Evolutionary conservation across 92 coral and sea anemone genomes (phyloP).

Genomic region (Ricordea florida): DNA sequence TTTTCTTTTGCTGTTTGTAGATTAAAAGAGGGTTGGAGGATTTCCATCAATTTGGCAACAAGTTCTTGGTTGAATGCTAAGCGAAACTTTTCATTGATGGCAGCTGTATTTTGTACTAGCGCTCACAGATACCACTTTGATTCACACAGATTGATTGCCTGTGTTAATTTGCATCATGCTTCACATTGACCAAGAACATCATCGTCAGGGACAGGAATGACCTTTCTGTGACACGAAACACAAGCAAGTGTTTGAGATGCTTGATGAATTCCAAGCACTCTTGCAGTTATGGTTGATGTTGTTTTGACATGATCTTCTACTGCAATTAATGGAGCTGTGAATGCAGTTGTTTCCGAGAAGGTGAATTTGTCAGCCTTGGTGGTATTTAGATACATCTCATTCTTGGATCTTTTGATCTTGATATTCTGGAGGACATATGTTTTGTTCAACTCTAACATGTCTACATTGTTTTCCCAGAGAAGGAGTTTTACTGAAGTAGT

Average conservation of each 20-base stretch:
- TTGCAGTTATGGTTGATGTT: neutral
- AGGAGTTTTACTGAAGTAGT: neutral
- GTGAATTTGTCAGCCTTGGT: constrained; percentile 4
- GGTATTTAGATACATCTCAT: neutral
- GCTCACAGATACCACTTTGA: neutral
- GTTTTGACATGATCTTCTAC: neutral
- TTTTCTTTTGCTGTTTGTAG: too few species aligned
- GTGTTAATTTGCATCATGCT: neutral
- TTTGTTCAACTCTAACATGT: neutral
- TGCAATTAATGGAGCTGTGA: neutral
- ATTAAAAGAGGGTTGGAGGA: too few species aligned
- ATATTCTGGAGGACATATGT: neutral
- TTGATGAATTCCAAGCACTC: neutral
- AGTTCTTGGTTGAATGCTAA: too few species aligned
- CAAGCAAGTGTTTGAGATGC: neutral
- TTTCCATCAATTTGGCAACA: too few species aligned
- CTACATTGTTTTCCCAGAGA: neutral
- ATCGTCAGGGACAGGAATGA: neutral
- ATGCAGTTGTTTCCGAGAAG: constrained; percentile 1
- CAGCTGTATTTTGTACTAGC: too few species aligned
- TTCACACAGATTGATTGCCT: neutral
- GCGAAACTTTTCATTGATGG: too few species aligned
- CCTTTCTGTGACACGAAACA: neutral
- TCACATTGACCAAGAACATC: neutral
- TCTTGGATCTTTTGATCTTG: neutral